A percentile compares a stretch with the other conserved stretches of the same genome.
These are phyloP conservation scores for Diplogasteroides magnus DNA, from an alignment of 1,140 invertebrate species.

Conservation along the genomic window DNA sequence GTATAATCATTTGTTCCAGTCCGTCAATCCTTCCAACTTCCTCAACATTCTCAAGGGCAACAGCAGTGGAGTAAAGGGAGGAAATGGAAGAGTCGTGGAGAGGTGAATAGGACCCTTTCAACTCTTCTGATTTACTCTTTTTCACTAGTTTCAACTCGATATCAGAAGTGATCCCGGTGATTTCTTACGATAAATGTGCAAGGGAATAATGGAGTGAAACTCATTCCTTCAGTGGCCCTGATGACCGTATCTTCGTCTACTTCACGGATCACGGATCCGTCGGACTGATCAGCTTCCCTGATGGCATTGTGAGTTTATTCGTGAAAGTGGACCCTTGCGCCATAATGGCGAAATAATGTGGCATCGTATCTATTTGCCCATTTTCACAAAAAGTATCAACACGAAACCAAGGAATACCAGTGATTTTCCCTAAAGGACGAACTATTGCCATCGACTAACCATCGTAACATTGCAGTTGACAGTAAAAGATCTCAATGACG, in stretches of 20 bases:
- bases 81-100: conserved; percentile 62
- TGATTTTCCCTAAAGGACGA: too few relatives aligned
- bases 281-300: conserved; percentile 64
- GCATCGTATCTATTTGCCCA: too few relatives aligned
- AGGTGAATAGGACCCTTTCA: conserved; percentile 55
- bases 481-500: conserved; percentile 56
- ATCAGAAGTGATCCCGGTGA: neutral
- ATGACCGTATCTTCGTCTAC: conserved; percentile 66
- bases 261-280: conserved; percentile 67
- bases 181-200: neutral
- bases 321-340: too few relatives aligned
- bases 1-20: conserved; percentile 55
- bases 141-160: too few relatives aligned
- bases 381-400: too few relatives aligned
- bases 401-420: too few relatives aligned
- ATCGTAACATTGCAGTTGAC: conserved; percentile 59
- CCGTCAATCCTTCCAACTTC: conserved; percentile 63
- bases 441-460: too few relatives aligned
- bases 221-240: conserved; percentile 59
- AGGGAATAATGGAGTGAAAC: neutral
- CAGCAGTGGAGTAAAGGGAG: conserved; percentile 57
- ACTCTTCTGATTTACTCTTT: too few relatives aligned
- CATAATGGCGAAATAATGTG: conserved; percentile 43
- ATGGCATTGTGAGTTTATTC: conserved; percentile 48
- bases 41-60: conserved; percentile 63